Percentiles rank a stretch among this genome's conserved stretches.
Conservation (phyloP, 1,140 invertebrate genomes). For the Drosophila lini region DNA sequence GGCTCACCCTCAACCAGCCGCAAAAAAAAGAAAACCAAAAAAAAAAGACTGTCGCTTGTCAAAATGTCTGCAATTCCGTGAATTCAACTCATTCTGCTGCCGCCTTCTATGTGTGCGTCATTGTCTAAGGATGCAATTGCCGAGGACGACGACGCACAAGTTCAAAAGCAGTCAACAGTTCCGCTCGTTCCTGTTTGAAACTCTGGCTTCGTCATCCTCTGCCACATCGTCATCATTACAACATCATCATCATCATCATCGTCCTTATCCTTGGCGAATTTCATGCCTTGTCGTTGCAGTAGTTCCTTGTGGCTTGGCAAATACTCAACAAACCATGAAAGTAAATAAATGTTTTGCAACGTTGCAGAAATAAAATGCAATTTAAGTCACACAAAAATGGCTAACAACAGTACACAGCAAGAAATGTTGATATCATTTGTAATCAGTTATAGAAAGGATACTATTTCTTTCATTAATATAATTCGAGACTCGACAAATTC, state of each 20-base stretch:
- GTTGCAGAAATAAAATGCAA: slow-evolving; percentile 83
- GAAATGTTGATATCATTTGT: neutral
- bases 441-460: neutral
- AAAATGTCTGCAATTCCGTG: slow-evolving; percentile 49
- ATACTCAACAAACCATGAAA: slow-evolving; percentile 83
- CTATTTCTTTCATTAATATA: neutral
- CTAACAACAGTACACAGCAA: slow-evolving; percentile 45
- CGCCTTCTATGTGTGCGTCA: slow-evolving; percentile 38
- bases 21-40: slow-evolving; percentile 9
- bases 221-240: slow-evolving; percentile 37
- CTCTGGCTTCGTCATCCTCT: slow-evolving; percentile 33
- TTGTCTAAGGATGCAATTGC: slow-evolving; percentile 66
- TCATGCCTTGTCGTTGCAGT: slow-evolving; percentile 59
- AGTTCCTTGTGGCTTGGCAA: slow-evolving; percentile 80
- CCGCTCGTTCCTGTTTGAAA: slow-evolving; percentile 43
- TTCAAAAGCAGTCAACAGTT: slow-evolving; percentile 78
- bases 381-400: slow-evolving; percentile 81
- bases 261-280: slow-evolving; percentile 51
- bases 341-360: slow-evolving; percentile 83
- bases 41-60: slow-evolving; percentile 36
- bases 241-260: slow-evolving; percentile 46
- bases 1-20: slow-evolving; percentile 29
- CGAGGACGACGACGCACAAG: slow-evolving; percentile 59
- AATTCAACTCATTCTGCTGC: slow-evolving; percentile 18
- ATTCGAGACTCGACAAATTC: no score